Evolutionary conservation across 2,797 vertebrate species (phyloP).

Genomic region (Monodelphis domestica): DNA sequence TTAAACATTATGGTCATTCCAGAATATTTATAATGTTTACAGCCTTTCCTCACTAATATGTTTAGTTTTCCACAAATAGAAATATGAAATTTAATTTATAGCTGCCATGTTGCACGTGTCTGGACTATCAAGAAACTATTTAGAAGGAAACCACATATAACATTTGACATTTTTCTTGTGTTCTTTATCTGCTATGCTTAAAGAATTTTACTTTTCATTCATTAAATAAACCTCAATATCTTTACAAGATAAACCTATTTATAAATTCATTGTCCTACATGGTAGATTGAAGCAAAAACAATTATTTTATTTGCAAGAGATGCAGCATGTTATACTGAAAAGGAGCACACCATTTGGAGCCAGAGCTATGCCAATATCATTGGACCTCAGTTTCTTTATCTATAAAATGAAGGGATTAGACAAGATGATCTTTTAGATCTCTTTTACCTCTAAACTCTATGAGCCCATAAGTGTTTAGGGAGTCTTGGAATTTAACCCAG

Average conservation of each 20-base stretch:
- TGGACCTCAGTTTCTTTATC: no score
- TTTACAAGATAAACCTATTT: neutral
- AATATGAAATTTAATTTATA: neutral
- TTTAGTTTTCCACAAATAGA: neutral
- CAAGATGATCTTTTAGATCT: neutral
- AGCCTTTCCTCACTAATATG: neutral
- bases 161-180: neutral
- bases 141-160: neutral
- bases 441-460: neutral
- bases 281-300: neutral
- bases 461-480: neutral
- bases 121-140: neutral
- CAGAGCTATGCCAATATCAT: no score
- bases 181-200: neutral
- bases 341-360: neutral
- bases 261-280: neutral
- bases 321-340: neutral
- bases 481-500: neutral
- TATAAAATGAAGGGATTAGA: no score
- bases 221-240: neutral
- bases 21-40: neutral
- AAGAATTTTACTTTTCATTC: neutral
- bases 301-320: neutral
- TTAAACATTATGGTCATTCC: neutral
- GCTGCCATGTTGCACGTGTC: neutral